Evolutionary conservation across 2,888 invertebrate genomes (phyloP), one percentile per base, ranked within the genome.

Genomic region (Limnephilus rhombicus): DNA sequence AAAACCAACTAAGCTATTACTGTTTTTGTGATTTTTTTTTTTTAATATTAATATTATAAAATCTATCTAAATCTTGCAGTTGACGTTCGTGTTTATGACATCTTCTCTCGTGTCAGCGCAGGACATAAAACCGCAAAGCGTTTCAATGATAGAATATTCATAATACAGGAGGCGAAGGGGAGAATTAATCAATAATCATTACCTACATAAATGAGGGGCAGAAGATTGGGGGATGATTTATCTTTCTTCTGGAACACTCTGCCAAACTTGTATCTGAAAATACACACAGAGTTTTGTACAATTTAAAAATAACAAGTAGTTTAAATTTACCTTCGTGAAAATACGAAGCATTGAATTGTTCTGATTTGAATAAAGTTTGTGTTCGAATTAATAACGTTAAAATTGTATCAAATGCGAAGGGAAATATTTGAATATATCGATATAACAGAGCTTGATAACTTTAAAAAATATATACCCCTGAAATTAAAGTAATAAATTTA

Each of bases 131-230:
- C 82, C 82, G 29, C 34, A 13, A 29, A 31, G 29, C 82, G 82
- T 82, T 82, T 82, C 82, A 68, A 68, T 68, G 18, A 68, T 68
- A 68, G 53, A 68, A 68, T 68, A 68, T 68, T 68, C 68, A 68
- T 68, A 68, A n/a, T 68, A 24, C 68, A 1, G 24, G 11, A 24
- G 24, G 68, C 18, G 53, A 68, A 24, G 53, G 68, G 68, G 68
- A 24, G 68, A 68, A 68, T 24, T 68, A 68, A 68, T 68, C 68
- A 68, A 68, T 68, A 68, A 24, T 68, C 24, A 68, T 68, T 68
- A 68, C 68, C 68, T n/a, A 68, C 24, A 68, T 24, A 68, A 68
- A 68, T 68, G 68, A 68, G 68, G 68, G 68, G 68, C 68, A 68
- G n/a, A 68, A 68, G 68, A 68, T 68, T 68, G 68, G 68, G 68